Conservation (phyloP, 2,113 vertebrate genomes). For the Campylomormyrus numenius region DNA sequence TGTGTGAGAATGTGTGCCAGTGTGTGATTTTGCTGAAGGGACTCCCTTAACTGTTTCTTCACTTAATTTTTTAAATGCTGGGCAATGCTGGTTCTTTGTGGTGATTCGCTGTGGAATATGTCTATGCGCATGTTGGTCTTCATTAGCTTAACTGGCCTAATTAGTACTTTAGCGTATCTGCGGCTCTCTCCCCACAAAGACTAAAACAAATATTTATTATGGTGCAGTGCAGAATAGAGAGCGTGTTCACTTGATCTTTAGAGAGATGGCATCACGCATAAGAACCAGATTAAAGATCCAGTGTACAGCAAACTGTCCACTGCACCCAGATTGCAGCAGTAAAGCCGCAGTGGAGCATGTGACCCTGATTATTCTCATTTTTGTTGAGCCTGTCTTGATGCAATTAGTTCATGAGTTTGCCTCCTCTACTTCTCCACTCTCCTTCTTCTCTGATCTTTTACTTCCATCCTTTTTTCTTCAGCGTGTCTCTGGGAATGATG, state of each 20-base stretch:
- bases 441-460: constrained; percentile 9
- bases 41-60: constrained; percentile 13
- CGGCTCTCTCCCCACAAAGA: neutral
- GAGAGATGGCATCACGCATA: neutral
- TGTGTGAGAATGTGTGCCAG: neutral
- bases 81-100: neutral
- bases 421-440: neutral
- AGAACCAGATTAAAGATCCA: neutral
- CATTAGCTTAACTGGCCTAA: neutral
- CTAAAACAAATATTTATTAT: neutral
- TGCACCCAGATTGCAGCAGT: neutral
- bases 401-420: neutral
- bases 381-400: neutral
- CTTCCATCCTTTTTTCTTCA: constrained; percentile 28
- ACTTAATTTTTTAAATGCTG: neutral
- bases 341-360: neutral
- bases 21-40: constrained; percentile 8
- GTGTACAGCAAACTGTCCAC: neutral
- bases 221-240: neutral
- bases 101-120: neutral
- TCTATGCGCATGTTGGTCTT: neutral
- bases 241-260: neutral
- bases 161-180: neutral
- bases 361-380: neutral
- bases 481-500: constrained; percentile 62